These are phyloP conservation scores for Chrysogorgia sp. DNA, from an alignment of 92 coral and sea anemone genomes.

Conservation along the genomic window DNA sequence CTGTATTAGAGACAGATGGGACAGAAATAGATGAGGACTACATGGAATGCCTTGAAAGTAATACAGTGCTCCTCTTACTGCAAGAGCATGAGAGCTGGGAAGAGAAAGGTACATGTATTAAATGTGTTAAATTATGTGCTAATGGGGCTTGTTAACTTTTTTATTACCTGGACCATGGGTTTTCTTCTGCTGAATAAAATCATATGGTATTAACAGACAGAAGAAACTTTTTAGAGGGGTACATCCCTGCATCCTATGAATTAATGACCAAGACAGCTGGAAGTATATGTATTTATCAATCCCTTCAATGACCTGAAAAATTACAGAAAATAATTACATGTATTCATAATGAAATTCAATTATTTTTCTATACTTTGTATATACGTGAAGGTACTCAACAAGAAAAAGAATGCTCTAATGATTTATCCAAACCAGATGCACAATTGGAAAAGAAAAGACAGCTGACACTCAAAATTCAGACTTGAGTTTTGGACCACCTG, in stretches of 20 bases:
- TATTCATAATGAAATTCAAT: too few species aligned
- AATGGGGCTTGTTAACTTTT: neutral
- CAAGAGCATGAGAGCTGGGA: neutral
- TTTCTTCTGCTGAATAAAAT: too few species aligned
- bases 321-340: too few species aligned
- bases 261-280: too few species aligned
- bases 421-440: neutral
- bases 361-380: too few species aligned
- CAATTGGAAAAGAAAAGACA: constrained; percentile 1
- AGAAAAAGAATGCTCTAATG: neutral
- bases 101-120: neutral
- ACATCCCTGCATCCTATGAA: too few species aligned
- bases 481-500: constrained; percentile 8
- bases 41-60: neutral
- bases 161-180: neutral
- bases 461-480: constrained; percentile 11
- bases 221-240: too few species aligned
- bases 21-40: constrained; percentile 9
- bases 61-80: neutral
- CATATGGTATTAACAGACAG: too few species aligned
- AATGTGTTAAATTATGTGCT: neutral
- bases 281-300: too few species aligned
- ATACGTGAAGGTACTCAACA: constrained; percentile 4
- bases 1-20: constrained; percentile 8
- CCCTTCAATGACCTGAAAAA: too few species aligned